A percentile compares a stretch with the other conserved stretches of the same genome.
Conservation (phyloP, 1,140 invertebrate genomes). For the Akabosia matsudoensis region DNA sequence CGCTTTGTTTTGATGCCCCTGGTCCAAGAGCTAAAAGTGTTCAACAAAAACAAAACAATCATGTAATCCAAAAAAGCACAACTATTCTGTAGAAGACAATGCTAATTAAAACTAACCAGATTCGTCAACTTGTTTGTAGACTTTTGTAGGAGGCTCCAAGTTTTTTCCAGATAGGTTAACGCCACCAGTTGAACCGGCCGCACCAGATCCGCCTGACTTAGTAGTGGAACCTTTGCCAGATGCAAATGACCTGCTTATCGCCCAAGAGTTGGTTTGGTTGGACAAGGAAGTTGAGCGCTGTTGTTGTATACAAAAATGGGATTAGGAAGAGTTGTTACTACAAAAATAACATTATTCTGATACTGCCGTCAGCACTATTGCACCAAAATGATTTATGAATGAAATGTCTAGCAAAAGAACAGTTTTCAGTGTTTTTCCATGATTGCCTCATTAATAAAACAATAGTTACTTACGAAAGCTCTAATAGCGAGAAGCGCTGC, state of each 20-base stretch:
- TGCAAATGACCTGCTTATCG: neutral
- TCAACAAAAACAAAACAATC: too few species aligned
- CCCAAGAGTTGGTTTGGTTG: neutral
- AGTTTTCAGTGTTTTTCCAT: neutral
- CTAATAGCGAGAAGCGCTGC: neutral
- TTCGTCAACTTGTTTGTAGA: constrained; percentile 31
- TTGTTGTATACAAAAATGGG: neutral
- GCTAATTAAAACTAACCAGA: constrained; percentile 12
- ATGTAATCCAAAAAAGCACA: neutral
- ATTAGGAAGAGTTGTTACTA: neutral
- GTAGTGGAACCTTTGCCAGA: neutral
- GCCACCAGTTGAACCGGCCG: neutral
- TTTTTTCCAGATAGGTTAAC: constrained; percentile 15
- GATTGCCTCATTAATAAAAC: too few species aligned
- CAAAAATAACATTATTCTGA: neutral
- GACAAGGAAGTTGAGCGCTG: neutral
- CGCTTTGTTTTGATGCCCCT: constrained; percentile 65
- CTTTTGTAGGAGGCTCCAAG: constrained; percentile 31
- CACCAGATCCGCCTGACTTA: neutral
- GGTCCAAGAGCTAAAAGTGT: constrained; percentile 64
- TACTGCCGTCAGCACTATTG: neutral
- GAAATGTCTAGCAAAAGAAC: neutral
- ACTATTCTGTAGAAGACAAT: neutral
- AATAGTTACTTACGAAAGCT: constrained; percentile 10
- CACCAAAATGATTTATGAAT: constrained; percentile 3